phyloP scores from a whole-genome alignment of 2,113 vertebrate genomes.

The Vulpes vulpes region DNA sequence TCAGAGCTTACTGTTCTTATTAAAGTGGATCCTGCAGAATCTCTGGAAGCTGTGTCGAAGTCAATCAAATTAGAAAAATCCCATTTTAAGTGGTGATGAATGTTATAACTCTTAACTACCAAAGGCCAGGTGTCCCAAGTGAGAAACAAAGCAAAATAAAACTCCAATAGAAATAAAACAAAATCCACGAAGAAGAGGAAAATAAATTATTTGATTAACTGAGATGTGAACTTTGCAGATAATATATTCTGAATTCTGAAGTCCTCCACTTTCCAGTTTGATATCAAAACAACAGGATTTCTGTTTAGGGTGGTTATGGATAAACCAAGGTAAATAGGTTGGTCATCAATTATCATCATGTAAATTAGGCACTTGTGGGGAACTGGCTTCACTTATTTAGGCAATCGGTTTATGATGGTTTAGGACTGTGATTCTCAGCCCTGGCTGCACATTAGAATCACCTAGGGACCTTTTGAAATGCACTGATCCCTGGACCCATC shows the following conservation, averaged over 20 bases:
- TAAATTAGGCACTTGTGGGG: neutral
- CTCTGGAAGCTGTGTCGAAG: slow-evolving; percentile 1
- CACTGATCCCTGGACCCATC: neutral
- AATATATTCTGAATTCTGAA: neutral
- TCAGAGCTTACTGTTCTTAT: neutral
- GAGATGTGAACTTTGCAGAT: neutral
- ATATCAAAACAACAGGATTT: neutral
- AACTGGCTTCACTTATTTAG: neutral
- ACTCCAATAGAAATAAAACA: neutral
- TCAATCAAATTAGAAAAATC: neutral
- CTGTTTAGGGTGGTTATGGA: neutral
- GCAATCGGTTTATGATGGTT: neutral
- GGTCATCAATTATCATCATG: neutral
- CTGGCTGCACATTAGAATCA: slow-evolving; percentile 19
- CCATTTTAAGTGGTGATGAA: neutral
- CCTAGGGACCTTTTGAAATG: neutral
- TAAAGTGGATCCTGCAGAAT: neutral
- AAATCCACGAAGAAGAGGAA: neutral
- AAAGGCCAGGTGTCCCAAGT: neutral
- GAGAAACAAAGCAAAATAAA: neutral
- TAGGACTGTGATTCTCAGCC: neutral
- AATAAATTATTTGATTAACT: neutral
- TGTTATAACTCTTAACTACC: neutral
- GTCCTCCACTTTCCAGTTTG: neutral
- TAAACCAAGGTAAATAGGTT: neutral